Percentiles rank a stretch among this genome's conserved stretches.
These are phyloP conservation scores for Harpegnathos saltator DNA, from an alignment of 1,140 invertebrate genomes.

Conservation along the genomic window DNA sequence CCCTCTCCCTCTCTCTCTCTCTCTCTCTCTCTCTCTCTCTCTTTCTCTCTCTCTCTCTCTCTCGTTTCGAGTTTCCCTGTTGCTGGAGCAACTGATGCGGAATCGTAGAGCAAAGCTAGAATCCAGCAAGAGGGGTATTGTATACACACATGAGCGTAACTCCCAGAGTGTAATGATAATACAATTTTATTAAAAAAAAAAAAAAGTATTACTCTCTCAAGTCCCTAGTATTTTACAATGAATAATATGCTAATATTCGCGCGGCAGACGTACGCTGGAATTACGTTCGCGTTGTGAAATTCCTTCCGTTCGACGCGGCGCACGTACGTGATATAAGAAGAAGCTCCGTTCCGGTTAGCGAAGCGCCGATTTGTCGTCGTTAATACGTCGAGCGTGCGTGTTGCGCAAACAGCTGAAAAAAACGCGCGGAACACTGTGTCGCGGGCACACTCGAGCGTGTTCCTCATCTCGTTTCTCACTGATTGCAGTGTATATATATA, in stretches of 20 bases:
- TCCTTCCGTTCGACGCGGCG: constrained; percentile 21
- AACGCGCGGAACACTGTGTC: constrained; percentile 4
- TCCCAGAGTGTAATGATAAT: constrained; percentile 74
- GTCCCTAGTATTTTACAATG: constrained; percentile 81
- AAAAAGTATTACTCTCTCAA: constrained; percentile 66
- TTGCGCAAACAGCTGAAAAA: constrained; percentile 38
- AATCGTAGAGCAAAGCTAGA: constrained; percentile 32
- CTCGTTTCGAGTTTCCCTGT: constrained; percentile 43
- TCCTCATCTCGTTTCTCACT: no score
- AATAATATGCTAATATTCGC: constrained; percentile 75
- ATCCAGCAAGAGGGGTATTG: constrained; percentile 64
- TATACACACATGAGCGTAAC: constrained; percentile 62
- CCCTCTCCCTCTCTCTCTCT: not conserved
- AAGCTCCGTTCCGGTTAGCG: not conserved
- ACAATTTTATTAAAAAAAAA: constrained; percentile 79
- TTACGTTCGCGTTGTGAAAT: constrained; percentile 72
- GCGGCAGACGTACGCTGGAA: constrained; percentile 78
- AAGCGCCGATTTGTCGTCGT: constrained; percentile 5
- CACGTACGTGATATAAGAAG: not conserved
- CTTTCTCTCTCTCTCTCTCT: not conserved
- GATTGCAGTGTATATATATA: no score
- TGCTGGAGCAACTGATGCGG: constrained; percentile 56
- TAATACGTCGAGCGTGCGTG: not conserved
- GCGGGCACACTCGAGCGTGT: no score
- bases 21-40: no score